Conservation (phyloP, 1,140 invertebrate species). For the Lepidurus apus region DNA sequence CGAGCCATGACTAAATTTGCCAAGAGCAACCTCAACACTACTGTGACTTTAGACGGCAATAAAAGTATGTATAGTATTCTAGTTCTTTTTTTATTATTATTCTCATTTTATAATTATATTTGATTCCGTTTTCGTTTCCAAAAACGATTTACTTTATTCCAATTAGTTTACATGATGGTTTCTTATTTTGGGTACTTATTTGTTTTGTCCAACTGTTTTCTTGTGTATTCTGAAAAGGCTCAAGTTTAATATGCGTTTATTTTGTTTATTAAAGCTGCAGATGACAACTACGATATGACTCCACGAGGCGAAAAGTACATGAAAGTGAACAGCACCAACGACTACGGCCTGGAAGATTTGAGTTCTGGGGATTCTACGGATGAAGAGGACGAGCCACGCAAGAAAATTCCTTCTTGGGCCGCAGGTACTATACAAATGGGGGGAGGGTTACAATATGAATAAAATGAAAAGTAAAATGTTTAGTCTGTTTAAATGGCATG, state of each 20-base stretch:
- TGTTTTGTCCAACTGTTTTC: neutral
- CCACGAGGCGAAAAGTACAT: neutral
- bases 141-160: too few species aligned
- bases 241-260: neutral
- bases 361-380: conserved; percentile 40
- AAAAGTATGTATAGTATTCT: neutral
- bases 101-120: neutral
- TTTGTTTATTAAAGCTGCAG: neutral
- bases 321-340: conserved; percentile 33
- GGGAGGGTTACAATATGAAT: neutral
- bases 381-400: conserved; percentile 38
- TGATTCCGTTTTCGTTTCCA: neutral
- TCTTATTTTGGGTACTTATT: too few species aligned
- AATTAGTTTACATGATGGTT: too few species aligned
- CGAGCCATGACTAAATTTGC: neutral
- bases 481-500: neutral
- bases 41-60: neutral
- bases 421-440: conserved; percentile 30
- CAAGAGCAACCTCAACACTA: neutral
- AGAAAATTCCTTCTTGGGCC: conserved; percentile 39
- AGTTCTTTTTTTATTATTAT: neutral
- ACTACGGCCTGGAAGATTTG: conserved; percentile 39
- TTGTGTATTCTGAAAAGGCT: neutral
- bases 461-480: neutral
- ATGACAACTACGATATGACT: neutral